Conservation (phyloP, 2,797 vertebrate genomes). For the Epinephelus awoara region DNA sequence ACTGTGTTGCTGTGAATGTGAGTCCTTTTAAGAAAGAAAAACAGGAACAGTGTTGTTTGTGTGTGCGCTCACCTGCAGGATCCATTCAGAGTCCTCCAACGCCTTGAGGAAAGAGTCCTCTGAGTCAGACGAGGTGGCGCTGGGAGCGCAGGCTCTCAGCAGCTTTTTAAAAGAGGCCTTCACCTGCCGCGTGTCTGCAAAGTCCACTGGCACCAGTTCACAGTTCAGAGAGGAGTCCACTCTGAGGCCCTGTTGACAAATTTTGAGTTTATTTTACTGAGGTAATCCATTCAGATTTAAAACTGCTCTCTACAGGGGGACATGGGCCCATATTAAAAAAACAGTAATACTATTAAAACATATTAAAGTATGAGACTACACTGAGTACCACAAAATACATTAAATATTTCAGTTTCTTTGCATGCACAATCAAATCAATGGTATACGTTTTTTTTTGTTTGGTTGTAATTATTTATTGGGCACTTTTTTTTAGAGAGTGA, state of each 20-base stretch:
- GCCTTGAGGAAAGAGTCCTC: slow-evolving; percentile 95
- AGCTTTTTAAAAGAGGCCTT: slow-evolving; percentile 97
- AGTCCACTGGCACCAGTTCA: slow-evolving; percentile 97
- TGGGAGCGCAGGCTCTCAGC: slow-evolving; percentile 95
- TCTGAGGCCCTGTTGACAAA: slow-evolving; percentile 89
- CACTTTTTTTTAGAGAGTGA: too few relatives aligned
- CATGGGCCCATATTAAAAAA: too few relatives aligned
- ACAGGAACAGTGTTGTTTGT: neutral
- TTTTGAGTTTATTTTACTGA: neutral
- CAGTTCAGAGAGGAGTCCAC: slow-evolving; percentile 95
- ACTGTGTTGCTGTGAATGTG: neutral
- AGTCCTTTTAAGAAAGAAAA: neutral
- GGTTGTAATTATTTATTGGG: too few relatives aligned
- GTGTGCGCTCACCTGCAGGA: slow-evolving; percentile 90
- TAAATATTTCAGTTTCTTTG: neutral
- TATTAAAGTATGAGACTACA: neutral
- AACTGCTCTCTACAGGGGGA: neutral
- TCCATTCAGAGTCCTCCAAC: slow-evolving; percentile 97
- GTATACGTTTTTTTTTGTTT: too few relatives aligned
- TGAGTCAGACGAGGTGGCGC: slow-evolving; percentile 88
- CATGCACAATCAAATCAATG: too few relatives aligned
- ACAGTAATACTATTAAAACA: too few relatives aligned
- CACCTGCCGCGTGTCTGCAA: slow-evolving; percentile 94
- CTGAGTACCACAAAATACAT: neutral
- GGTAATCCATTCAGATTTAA: neutral